These are phyloP conservation scores for Andrena praecox DNA, from an alignment of 2,888 invertebrate species.

Conservation along the genomic window DNA sequence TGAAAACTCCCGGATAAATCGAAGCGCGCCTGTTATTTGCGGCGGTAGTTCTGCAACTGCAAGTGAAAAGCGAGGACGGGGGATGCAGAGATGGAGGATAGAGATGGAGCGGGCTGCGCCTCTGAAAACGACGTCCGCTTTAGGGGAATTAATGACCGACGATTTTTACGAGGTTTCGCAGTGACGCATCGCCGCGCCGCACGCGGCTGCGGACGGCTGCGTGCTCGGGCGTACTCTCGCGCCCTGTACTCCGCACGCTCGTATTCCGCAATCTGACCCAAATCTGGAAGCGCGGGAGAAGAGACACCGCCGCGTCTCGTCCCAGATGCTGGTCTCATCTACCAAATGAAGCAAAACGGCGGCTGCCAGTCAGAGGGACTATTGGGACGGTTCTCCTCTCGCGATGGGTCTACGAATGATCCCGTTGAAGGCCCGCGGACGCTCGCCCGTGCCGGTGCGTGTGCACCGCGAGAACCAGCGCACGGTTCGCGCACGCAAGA, in stretches of 20 bases:
- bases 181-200: slow-evolving; percentile 59
- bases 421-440: slow-evolving; percentile 35
- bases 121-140: slow-evolving; percentile 16
- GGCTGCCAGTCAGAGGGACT: slow-evolving; percentile 48
- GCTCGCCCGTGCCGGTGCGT: background rate
- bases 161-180: slow-evolving; percentile 43
- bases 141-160: slow-evolving; percentile 23
- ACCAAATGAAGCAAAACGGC: slow-evolving; percentile 75
- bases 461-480: slow-evolving; percentile 2
- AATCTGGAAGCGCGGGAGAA: slow-evolving; percentile 71
- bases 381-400: slow-evolving; percentile 39
- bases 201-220: slow-evolving; percentile 11
- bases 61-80: background rate
- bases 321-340: slow-evolving; percentile 78
- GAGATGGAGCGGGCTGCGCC: no score
- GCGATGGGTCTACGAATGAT: slow-evolving; percentile 53
- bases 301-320: slow-evolving; percentile 54
- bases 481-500: slow-evolving; percentile 25
- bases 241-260: background rate
- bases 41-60: slow-evolving; percentile 5
- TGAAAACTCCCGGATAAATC: slow-evolving; percentile 19
- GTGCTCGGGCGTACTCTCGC: no score
- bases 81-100: background rate
- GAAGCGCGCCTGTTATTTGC: slow-evolving; percentile 13
- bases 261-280: slow-evolving; percentile 78